Evolutionary conservation across 1,140 invertebrate species (phyloP), one percentile per base, ranked within the genome.

Genomic region (Adoxophyes honmai): DNA sequence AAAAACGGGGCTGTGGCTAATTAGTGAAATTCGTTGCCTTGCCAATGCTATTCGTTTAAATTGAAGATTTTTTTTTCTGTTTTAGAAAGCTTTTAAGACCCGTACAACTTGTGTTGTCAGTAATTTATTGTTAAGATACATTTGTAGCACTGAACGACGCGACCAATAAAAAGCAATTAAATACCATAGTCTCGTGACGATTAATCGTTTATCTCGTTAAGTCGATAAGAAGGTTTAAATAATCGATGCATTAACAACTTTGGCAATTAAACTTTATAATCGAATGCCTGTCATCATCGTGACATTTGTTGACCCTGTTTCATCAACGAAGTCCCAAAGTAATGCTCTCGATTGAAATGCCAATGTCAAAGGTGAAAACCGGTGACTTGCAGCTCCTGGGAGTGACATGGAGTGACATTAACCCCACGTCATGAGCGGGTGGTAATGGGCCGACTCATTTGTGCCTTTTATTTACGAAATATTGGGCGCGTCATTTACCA

Each of bases 321-420:
- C 42, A 48, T 48, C 42, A 48, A 48, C 42, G 42, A 48, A 48
- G 21, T 18, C 42, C 42, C 11, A 33, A 48, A 48, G 10, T 48
- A 48, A 48, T 48, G 42, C 42, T 48, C 42, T 18, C 42, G 42
- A 48, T 48, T n/a, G 28, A 48, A 48, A 48, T 48, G 42, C 42
- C 42, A 48, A 48, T 48, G 42, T 48, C 42, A 18, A 21, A 48
- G 42, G 42, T 48, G 18, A 48, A 44, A 48, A 48, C 21, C 11
- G 21, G 21, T 48, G 42, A 48, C 42, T 48, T 48, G 42, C 42
- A 48, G 6, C 16, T 18, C 42, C 21, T 28, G 21, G 21, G 6
- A 11, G 42, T 48, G 16, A 48, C 5, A 48, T 28, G 16, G 42
- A 48, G 21, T 48, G 42, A 48, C 42, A 48, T 48, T 48, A 48